Conservation (phyloP, 2,888 invertebrate species). For the Ophion costatus region DNA sequence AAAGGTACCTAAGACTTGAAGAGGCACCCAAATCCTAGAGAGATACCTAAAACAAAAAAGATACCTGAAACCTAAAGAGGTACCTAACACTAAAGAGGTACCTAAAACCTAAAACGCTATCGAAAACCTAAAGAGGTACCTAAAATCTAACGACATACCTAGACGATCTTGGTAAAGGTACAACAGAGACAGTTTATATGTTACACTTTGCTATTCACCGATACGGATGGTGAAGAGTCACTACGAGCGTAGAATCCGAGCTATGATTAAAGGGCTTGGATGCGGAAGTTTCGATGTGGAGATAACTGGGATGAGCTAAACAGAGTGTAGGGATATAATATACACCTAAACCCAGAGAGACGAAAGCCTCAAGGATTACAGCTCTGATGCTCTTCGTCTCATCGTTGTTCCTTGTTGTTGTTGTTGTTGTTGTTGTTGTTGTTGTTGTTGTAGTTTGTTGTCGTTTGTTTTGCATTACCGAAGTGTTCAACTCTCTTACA, state of each 20-base stretch:
- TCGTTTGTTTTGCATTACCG: slow-evolving; percentile 27
- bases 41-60: no score
- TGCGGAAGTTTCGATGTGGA: slow-evolving; percentile 46
- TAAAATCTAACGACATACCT: no score
- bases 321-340: slow-evolving; percentile 41
- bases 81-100: no score
- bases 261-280: slow-evolving; percentile 49
- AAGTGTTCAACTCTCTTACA: slow-evolving; percentile 10
- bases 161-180: no score
- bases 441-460: slow-evolving; percentile 35
- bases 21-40: no score
- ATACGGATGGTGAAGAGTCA: background rate
- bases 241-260: background rate
- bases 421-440: slow-evolving; percentile 27
- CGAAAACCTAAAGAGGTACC: no score
- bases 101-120: no score
- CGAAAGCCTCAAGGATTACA: slow-evolving; percentile 53
- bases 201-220: background rate
- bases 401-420: slow-evolving; percentile 25
- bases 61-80: no score
- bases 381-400: slow-evolving; percentile 38
- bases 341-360: slow-evolving; percentile 28
- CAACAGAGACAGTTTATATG: no score
- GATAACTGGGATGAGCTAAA: slow-evolving; percentile 52
- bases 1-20: no score